Conservation (phyloP, 2,113 vertebrate species). For the Onychostoma macrolepis region DNA sequence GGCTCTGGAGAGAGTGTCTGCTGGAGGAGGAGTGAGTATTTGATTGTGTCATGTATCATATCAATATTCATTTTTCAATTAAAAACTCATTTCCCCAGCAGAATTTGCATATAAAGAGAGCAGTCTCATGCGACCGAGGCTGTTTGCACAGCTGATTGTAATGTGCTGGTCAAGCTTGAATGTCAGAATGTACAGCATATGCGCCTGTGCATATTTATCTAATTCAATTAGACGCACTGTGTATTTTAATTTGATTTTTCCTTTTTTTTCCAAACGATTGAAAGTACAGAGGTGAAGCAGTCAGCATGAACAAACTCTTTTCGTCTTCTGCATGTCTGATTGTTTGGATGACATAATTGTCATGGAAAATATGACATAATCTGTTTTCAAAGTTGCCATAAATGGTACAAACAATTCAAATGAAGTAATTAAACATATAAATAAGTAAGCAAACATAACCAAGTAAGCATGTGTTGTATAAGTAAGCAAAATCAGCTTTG, state of each 20-base stretch:
- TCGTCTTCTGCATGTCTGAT: not conserved
- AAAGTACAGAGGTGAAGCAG: not conserved
- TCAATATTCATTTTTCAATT: conserved; percentile 22
- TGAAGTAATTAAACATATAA: not conserved
- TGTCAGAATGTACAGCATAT: conserved; percentile 6
- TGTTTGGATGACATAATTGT: not conserved
- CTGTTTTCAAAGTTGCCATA: conserved; percentile 3
- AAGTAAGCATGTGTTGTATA: not conserved
- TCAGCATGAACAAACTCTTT: not conserved
- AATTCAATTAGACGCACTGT: not conserved
- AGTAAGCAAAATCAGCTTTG: conserved; percentile 12
- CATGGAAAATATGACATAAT: conserved; percentile 24
- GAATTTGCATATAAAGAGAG: conserved; percentile 10
- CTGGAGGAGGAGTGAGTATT: conserved; percentile 75
- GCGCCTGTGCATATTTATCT: conserved; percentile 35
- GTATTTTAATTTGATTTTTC: not conserved
- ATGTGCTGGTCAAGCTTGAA: not conserved
- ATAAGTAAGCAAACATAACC: not conserved
- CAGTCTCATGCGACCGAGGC: not conserved
- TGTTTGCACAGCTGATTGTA: conserved; percentile 40
- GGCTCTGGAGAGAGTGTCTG: conserved; percentile 76
- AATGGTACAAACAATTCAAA: conserved; percentile 13
- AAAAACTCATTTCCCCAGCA: not conserved
- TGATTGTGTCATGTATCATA: conserved; percentile 21
- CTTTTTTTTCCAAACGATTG: not conserved